Evolutionary conservation across 53 echinoderm and acorn worm genomes (phyloP), one percentile per base, ranked within the genome.

Genomic region (Temnopleurus reevesii): DNA sequence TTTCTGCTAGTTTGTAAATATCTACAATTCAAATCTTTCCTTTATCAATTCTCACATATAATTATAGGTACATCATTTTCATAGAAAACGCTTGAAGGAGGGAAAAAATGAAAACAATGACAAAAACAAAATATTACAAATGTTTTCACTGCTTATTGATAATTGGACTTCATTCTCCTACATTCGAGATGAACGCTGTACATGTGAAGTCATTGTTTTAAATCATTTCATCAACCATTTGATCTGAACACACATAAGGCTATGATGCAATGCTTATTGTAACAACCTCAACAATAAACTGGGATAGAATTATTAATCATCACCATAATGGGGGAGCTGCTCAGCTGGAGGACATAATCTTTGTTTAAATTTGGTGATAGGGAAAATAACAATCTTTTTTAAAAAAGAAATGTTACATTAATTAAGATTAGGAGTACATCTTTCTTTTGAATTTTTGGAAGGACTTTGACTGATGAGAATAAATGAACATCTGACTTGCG

Each of bases 11-110:
- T 85, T 83, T 85, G 85, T 85, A 85, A 85, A 85, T 85, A 85
- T 85, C 85, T 85, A 85, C 85, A 85, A 29, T 85, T 85, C 85
- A 85, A 85, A 85, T 59, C 59, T 60, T 58, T 85, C 60, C 59
- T 44, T 85, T 85, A 85, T 85, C 85, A 85, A 43, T 59, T 85
- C 85, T 85, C 85, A 85, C 60, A 85, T 85, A 45, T 60, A 59
- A 85, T 59, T 85, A 85, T 85, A 60, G 85, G 85, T 85, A 85
- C 85, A 85, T 85, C 18, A 85, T 85, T n/a, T 85, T 85, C 60
- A 85, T 60, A 60, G 45, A 61, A 85, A 83, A 85, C 59, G 85
- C 85, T 85, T 17, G 17, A 45, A 45, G 45, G 45, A 60, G 28
- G 59, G 61, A 9, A 61, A 46, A 83, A 59, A 85, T 59, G 44